phyloP scores from a whole-genome alignment of 2,113 vertebrate species.

The Tapirus terrestris region DNA sequence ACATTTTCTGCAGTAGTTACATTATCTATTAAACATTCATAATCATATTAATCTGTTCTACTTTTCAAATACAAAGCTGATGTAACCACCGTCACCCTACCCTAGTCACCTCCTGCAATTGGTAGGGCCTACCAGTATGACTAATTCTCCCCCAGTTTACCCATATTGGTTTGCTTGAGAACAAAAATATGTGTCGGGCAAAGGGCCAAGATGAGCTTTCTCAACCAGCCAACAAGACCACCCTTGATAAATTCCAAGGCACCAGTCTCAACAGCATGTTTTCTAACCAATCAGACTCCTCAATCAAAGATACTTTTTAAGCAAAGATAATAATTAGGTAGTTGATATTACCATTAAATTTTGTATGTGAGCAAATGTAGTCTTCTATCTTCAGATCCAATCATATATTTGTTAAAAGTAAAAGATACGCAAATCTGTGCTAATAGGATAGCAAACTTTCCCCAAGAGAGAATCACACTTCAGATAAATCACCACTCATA shows the following conservation, averaged over 20 bases:
- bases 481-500: slow-evolving; percentile 1
- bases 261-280: neutral
- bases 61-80: neutral
- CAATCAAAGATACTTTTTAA: neutral
- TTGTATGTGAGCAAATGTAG: neutral
- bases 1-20: neutral
- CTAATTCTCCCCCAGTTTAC: neutral
- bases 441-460: neutral
- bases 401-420: slow-evolving; percentile 31
- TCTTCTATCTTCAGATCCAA: neutral
- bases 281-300: neutral
- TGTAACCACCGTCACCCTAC: neutral
- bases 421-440: slow-evolving; percentile 17
- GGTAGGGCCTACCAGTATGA: neutral
- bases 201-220: neutral
- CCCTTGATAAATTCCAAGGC: neutral
- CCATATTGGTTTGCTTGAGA: neutral
- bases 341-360: neutral
- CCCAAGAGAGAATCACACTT: neutral
- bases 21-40: neutral
- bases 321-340: neutral
- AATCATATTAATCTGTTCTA: neutral
- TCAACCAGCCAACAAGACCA: neutral
- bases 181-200: neutral
- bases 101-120: neutral